Base-by-base conservation (phyloP, 2,113 vertebrate species). In the Xenopus laevis region DNA sequence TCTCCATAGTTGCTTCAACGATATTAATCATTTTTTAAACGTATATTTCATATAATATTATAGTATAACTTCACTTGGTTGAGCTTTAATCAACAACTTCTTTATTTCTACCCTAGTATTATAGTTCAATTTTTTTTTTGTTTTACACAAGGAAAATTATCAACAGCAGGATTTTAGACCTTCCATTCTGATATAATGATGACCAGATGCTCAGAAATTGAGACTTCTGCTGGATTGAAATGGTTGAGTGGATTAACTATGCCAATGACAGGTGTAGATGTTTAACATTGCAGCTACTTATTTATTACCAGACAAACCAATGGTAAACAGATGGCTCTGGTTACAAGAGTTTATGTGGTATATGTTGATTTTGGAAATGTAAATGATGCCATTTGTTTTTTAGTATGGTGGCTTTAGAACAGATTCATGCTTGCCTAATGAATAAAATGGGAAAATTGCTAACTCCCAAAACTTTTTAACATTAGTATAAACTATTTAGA, bases 111-210 rank as follows among this genome's bases (percentile, higher is more conserved):
- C 47, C 47, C 4, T 55, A 55, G 53, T 16, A 55, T 9, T 55
- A 13, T 70, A n/a, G 66, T 67, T 67, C 64, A 27, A 30, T 63
- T 64, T 63, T 70, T 69, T 63, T 69, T 65, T 69, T 20, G 69
- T 77, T 77, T 70, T 18, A 45, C 23, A 27, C 4, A 4, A 27
- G 4, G 47, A 65, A 71, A 79, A 72, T 66, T 53, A n/a, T 58
- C 40, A 79, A 71, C 13, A 75, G 71, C 67, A 68, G 45, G 15
- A 21, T 45, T 16, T 75, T 77, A 80, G 17, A 79, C 53, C 27
- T 80, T 79, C 18, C 53, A 78, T 82, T 78, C 79, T 18, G 69
- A 70, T 78, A 65, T 76, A 78, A 78, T 79, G 69, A 81, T 79
- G 50, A 83, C 20, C 58, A 80, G 65, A 65, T 78, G 72, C 58